Percentiles rank a stretch among this genome's conserved stretches.
Evolutionary conservation across 2,797 vertebrate species (phyloP).

Genomic region (Neosilurus hyrtlii): DNA sequence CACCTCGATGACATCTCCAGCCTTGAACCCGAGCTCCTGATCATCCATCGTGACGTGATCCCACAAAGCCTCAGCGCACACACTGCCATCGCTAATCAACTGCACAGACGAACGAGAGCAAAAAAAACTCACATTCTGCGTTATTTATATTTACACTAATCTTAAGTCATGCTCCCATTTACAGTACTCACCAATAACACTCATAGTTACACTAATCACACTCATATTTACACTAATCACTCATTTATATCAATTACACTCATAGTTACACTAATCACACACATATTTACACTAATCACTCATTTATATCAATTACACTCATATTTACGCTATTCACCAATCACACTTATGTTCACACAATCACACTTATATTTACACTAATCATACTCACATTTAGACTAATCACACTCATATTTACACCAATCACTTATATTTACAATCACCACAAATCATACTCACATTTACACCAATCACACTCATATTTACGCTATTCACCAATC

Average conservation of each 20-base stretch:
- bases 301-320: too few relatives aligned
- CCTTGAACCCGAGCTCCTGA: slow-evolving; percentile 96
- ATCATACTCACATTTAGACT: too few relatives aligned
- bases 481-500: too few relatives aligned
- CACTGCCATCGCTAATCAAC: slow-evolving; percentile 96
- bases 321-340: too few relatives aligned
- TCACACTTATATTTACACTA: too few relatives aligned
- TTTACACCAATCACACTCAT: too few relatives aligned
- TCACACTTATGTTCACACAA: too few relatives aligned
- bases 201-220: too few relatives aligned
- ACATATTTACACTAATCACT: not conserved
- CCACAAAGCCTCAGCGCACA: slow-evolving; percentile 94
- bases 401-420: slow-evolving; percentile 20
- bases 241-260: too few relatives aligned
- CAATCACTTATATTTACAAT: not conserved
- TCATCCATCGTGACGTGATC: slow-evolving; percentile 98
- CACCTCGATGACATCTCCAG: slow-evolving; percentile 91
- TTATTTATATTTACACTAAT: not conserved
- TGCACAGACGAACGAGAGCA: slow-evolving; percentile 61
- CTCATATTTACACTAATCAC: too few relatives aligned
- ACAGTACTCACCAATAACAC: not conserved
- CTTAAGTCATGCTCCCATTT: not conserved
- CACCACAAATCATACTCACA: too few relatives aligned
- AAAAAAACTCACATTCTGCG: not conserved
- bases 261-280: too few relatives aligned